Percentiles rank a stretch among this genome's conserved stretches.
Conservation (phyloP, 2,797 vertebrate species). For the Adrianichthys oophorus region DNA sequence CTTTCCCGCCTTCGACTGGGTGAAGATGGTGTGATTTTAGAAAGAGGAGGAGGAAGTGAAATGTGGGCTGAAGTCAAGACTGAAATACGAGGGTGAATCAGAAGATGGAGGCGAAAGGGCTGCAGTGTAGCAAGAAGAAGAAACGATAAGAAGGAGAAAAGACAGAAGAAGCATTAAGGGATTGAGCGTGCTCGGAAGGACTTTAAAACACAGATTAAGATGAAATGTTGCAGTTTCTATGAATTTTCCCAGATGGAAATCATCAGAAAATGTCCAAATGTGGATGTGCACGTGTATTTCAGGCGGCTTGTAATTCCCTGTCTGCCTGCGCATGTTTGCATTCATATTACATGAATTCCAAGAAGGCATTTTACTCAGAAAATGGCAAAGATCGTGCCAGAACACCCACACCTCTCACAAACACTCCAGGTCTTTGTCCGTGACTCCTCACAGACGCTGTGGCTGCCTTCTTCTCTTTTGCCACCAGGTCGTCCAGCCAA, state of each 20-base stretch:
- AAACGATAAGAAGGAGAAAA: background rate
- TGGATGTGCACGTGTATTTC: constrained; percentile 2
- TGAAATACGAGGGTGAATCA: constrained; percentile 10
- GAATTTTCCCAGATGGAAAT: constrained; percentile 35
- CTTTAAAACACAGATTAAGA: constrained; percentile 2
- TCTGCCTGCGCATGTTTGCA: constrained; percentile 8
- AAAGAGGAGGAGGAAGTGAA: constrained; percentile 17
- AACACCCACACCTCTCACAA: background rate
- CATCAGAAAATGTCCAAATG: constrained; percentile 4
- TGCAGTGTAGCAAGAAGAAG: background rate
- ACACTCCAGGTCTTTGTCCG: constrained; percentile 10
- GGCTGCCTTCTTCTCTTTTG: constrained; percentile 22
- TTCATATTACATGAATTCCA: constrained; percentile 29
- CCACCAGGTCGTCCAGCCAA: constrained; percentile 9
- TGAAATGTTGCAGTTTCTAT: constrained; percentile 2
- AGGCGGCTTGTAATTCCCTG: constrained; percentile 15
- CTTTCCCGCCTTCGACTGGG: constrained; percentile 3
- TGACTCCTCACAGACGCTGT: constrained; percentile 18
- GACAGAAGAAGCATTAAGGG: background rate
- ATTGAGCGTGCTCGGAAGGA: background rate
- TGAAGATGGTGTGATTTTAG: constrained; percentile 40
- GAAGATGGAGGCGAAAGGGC: background rate
- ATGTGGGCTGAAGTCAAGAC: constrained; percentile 10
- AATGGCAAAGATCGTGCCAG: constrained; percentile 17
- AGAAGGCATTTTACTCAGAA: constrained; percentile 44